A percentile compares a stretch with the other conserved stretches of the same genome.
phyloP scores from a whole-genome alignment of 2,797 vertebrate species.

The Enteromius afrohamiltoni region DNA sequence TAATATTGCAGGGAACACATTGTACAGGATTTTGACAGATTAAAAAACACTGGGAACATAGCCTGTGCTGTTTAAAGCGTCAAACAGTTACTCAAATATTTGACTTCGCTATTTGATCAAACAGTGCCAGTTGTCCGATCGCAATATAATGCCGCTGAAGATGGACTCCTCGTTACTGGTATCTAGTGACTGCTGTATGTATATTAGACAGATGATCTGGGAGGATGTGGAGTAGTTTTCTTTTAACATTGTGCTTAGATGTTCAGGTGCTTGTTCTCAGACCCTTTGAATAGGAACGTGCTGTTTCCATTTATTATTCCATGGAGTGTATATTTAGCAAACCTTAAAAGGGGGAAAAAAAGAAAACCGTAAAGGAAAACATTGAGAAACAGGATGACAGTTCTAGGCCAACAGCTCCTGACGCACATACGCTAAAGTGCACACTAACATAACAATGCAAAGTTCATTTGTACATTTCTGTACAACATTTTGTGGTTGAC shows the following conservation, averaged over 20 bases:
- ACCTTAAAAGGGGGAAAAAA: neutral
- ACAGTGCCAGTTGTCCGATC: slow-evolving; percentile 18
- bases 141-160: slow-evolving; percentile 10
- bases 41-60: slow-evolving; percentile 12
- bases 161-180: neutral
- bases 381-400: slow-evolving; percentile 50
- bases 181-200: neutral
- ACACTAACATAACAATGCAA: slow-evolving; percentile 35
- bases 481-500: slow-evolving; percentile 29
- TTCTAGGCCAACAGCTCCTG: slow-evolving; percentile 48
- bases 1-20: neutral
- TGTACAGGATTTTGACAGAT: slow-evolving; percentile 5
- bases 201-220: neutral
- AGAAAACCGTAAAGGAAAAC: slow-evolving; percentile 39
- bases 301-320: slow-evolving; percentile 36
- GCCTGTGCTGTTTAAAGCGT: neutral
- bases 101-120: slow-evolving; percentile 43
- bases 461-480: neutral
- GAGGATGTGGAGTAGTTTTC: neutral
- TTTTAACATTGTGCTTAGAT: neutral
- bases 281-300: slow-evolving; percentile 23
- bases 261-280: slow-evolving; percentile 26
- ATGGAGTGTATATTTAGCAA: slow-evolving; percentile 55
- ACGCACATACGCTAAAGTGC: slow-evolving; percentile 38
- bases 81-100: slow-evolving; percentile 51